Base-by-base conservation (phyloP, 1,140 invertebrate species). In the Drosophila miranda region DNA sequence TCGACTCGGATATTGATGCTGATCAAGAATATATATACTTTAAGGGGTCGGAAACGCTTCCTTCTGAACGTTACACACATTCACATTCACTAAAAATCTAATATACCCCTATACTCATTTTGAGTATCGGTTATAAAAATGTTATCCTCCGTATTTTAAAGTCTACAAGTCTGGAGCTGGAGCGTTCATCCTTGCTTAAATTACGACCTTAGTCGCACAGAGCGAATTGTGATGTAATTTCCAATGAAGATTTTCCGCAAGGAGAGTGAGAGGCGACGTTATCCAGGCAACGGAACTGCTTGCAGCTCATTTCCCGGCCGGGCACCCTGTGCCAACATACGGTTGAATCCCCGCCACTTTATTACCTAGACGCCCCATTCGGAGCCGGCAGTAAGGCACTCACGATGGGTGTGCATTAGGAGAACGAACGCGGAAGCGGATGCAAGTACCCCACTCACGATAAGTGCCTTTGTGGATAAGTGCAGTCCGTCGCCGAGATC, bases 401-500 rank as follows among this genome's bases (percentile, higher is more conserved):
- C 45, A 41, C 54, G 55, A 63, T 74, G 59, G 74, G 63, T 43
- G 70, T 59, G 51, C 64, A 77, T 74, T 70, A 74, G 55, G 53
- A 64, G 54, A 70, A 62, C 52, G 55, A 69, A 70, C 48, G 51
- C 64, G 75, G 75, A 77, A 77, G 48, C 75, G 75, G 75, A 77
- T 70, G 59, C 58, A 46, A 77, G 64, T 74, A 38, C 42, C 64
- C 55, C 71, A 74, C 71, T 77, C 75, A 64, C 64, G 70, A 74
- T 77, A 77, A 77, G 75, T 77, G 75, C 75, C 75, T 77, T 70
- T 74, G 70, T 74, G 73, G 50, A 69, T 76, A 77, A 77, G 75
- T 74, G 75, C 75, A 74, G 62, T 38, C 56, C 46, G 46, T 45
- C 43, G 70, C n/a, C 49, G 30, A 59, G 34, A 16, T 7, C 19